Percentiles rank a stretch among this genome's conserved stretches.
Evolutionary conservation across 1,140 invertebrate species (phyloP).

Genomic region (Vollenhovia emeryi): DNA sequence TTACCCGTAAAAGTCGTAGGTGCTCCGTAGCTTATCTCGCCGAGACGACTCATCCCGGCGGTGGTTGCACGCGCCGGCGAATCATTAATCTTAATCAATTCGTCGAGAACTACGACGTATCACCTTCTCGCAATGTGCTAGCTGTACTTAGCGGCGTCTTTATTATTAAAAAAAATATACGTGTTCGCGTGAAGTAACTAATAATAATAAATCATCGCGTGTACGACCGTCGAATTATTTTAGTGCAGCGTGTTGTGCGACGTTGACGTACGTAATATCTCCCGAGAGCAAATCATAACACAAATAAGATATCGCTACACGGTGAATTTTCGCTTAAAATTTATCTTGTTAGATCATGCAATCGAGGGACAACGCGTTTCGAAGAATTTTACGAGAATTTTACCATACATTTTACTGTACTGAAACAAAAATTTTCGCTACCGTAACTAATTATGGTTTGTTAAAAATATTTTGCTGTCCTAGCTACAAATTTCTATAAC

Average conservation of each 20-base stretch:
- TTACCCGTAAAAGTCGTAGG: conserved; percentile 24
- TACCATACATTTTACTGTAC: too few relatives aligned
- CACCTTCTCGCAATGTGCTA: background rate
- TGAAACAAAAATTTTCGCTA: too few relatives aligned
- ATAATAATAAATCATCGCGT: background rate
- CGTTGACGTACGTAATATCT: background rate
- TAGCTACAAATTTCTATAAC: too few relatives aligned
- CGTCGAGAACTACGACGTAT: conserved; percentile 16
- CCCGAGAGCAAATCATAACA: background rate
- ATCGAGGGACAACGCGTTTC: too few relatives aligned
- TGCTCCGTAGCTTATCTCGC: background rate
- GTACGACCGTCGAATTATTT: background rate
- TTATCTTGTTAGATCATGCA: too few relatives aligned
- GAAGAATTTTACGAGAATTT: too few relatives aligned
- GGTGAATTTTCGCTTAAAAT: too few relatives aligned
- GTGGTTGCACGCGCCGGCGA: background rate
- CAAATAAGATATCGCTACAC: background rate
- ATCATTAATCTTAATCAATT: conserved; percentile 55
- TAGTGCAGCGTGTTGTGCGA: background rate
- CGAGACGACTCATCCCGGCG: background rate
- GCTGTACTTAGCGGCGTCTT: background rate
- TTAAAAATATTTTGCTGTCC: too few relatives aligned
- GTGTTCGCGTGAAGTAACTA: background rate
- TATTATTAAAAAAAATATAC: conserved; percentile 25
- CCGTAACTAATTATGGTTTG: too few relatives aligned